Evolutionary conservation across 2,113 vertebrate genomes (phyloP).

Genomic region (Tautogolabrus adspersus): DNA sequence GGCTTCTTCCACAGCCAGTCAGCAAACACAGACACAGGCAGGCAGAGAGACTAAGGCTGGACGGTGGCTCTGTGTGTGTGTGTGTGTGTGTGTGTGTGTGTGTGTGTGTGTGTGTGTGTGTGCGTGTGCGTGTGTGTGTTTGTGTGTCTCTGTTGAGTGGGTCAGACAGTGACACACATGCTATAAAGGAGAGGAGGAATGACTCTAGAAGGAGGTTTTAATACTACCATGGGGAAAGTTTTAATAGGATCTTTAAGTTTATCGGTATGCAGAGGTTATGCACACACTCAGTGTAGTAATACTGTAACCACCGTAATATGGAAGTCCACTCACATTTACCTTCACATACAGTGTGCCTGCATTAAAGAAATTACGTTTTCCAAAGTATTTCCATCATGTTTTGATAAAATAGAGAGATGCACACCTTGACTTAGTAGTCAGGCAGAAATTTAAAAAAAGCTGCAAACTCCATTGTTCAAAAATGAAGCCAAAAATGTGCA

Average conservation of each 20-base stretch:
- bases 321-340: not conserved
- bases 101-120: slow-evolving; percentile 39
- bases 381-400: not conserved
- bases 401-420: not conserved
- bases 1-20: slow-evolving; percentile 92
- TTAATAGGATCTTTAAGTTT: slow-evolving; percentile 62
- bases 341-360: not conserved
- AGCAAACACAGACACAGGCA: slow-evolving; percentile 89
- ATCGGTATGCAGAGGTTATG: slow-evolving; percentile 63
- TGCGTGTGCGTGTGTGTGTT: not conserved
- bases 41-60: slow-evolving; percentile 80
- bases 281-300: slow-evolving; percentile 28
- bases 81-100: not conserved
- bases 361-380: not conserved
- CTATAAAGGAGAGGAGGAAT: slow-evolving; percentile 30
- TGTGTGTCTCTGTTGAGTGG: not conserved
- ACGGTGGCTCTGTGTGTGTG: slow-evolving; percentile 12
- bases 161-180: slow-evolving; percentile 10
- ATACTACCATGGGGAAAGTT: slow-evolving; percentile 19
- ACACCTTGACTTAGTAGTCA: not conserved
- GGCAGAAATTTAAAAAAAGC: too few species aligned
- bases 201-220: slow-evolving; percentile 40
- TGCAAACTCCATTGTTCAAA: too few species aligned
- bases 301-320: slow-evolving; percentile 2
- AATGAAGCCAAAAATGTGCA: too few species aligned